Conservation (phyloP, 2,888 invertebrate species). For the Aphodius sticticus region DNA sequence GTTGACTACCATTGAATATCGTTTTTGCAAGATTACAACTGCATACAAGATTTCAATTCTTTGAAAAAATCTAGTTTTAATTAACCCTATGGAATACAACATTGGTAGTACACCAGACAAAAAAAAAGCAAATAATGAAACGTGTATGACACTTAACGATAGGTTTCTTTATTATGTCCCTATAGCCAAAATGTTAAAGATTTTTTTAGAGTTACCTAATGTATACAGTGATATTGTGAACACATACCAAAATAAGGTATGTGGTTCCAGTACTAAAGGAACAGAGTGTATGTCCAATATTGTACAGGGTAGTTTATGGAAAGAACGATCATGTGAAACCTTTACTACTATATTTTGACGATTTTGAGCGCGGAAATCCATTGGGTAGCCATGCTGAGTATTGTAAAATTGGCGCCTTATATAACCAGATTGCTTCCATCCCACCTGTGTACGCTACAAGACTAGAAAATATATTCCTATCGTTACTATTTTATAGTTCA, state of each 20-base stretch:
- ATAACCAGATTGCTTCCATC: conserved; percentile 40
- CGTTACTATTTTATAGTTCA: conserved; percentile 42
- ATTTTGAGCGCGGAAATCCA: conserved; percentile 44
- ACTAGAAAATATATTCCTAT: conserved; percentile 44
- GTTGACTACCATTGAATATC: not conserved
- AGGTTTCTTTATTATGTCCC: not conserved
- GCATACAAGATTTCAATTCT: not conserved
- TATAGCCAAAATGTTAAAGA: conserved; percentile 6
- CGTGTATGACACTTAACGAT: not conserved
- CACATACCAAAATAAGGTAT: conserved; percentile 9
- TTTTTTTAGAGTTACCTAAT: conserved; percentile 16
- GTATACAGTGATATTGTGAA: no score
- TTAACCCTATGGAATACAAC: conserved; percentile 8
- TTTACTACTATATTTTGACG: conserved; percentile 44
- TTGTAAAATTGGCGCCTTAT: conserved; percentile 44
- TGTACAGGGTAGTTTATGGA: not conserved
- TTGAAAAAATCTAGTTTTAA: not conserved
- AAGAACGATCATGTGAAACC: not conserved
- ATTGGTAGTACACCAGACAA: not conserved
- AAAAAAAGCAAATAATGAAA: conserved; percentile 4
- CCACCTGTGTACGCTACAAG: conserved; percentile 37
- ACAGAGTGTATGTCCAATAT: not conserved
- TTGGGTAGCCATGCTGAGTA: conserved; percentile 42
- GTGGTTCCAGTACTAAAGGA: not conserved
- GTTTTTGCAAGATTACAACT: not conserved